Evolutionary conservation across 35 echinoderm and acorn worm genomes (phyloP), one percentile per base, ranked within the genome.

Genomic region (Lytechinus variegatus): DNA sequence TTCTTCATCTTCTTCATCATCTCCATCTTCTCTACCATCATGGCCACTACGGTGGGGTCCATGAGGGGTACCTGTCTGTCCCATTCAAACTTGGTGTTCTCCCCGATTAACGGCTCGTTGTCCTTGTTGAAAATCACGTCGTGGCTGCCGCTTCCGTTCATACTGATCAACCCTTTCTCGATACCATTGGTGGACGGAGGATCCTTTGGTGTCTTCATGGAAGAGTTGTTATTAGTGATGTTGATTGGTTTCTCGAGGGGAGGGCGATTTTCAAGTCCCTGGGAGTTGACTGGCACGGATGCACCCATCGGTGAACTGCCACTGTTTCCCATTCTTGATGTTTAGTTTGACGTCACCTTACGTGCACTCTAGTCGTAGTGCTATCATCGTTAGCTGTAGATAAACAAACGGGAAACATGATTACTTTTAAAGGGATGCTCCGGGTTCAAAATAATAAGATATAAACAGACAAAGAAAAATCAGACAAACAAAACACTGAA

Each of bases 11-110:
- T 57, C 54, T 24, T 6, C 92, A 93, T 93, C 55, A 53, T 27
- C 92, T 57, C 53, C 92, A 93, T 93, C 92, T 93, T 93, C 53
- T 93, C 92, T 6, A 93, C 92, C 92, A 93, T 27, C 92, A 93
- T 93, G 55, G 28, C 54, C 52, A 93, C 92, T 16, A 93, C 54
- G 29, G 21, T 57, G 53, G 92, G 92, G 54, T 93, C 92, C 92
- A 93, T 93, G 14, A 93, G 52, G n/a, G 92, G 92, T 10, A 93
- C 92, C 52, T 27, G 53, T 10, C 27, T 54, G 52, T 93, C 52
- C 92, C 28, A 54, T 16, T 33, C 27, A 53, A 93, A 10, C 27
- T 44, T 57, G 53, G 13, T 93, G 24, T 54, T 93, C 14, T 27
- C 53, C 10, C 54, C 53, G 92, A 55, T 54, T 54, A 57, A 21